Percentiles rank a stretch among this genome's conserved stretches.
These are phyloP conservation scores for Pachydiplax longipennis DNA, from an alignment of 2,888 invertebrate genomes.

Conservation along the genomic window DNA sequence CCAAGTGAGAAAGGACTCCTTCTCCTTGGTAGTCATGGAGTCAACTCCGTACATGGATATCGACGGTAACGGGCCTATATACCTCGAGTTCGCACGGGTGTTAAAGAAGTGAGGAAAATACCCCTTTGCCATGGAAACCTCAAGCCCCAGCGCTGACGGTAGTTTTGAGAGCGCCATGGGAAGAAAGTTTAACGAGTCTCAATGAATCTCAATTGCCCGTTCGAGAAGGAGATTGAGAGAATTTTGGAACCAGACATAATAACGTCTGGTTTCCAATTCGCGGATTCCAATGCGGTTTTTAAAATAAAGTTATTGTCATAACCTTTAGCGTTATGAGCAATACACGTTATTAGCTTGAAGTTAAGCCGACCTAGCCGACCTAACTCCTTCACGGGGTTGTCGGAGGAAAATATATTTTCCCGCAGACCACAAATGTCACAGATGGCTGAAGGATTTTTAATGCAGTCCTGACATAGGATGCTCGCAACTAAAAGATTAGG, in stretches of 20 bases:
- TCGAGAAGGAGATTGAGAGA: not conserved
- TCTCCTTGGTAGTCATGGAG: no score
- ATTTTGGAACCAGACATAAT: no score
- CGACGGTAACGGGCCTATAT: not conserved
- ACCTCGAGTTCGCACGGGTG: not conserved
- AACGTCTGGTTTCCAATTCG: not conserved
- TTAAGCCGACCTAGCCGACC: not conserved
- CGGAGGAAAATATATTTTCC: not conserved
- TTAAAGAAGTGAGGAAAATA: slow-evolving; percentile 32
- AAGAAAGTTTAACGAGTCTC: slow-evolving; percentile 17
- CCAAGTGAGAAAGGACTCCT: not conserved
- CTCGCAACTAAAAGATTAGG: no score
- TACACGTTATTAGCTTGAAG: not conserved
- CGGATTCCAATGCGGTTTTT: not conserved
- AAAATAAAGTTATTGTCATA: slow-evolving; percentile 30
- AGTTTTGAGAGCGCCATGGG: slow-evolving; percentile 5
- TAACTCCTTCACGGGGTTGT: not conserved
- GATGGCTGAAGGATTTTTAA: not conserved
- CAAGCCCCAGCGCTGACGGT: not conserved
- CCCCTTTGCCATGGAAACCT: not conserved
- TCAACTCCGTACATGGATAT: no score
- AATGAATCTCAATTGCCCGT: not conserved
- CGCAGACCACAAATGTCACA: not conserved
- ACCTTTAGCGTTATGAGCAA: slow-evolving; percentile 31
- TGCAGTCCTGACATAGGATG: no score